Conservation (phyloP, 2,113 vertebrate species). For the Silurus glanis region DNA sequence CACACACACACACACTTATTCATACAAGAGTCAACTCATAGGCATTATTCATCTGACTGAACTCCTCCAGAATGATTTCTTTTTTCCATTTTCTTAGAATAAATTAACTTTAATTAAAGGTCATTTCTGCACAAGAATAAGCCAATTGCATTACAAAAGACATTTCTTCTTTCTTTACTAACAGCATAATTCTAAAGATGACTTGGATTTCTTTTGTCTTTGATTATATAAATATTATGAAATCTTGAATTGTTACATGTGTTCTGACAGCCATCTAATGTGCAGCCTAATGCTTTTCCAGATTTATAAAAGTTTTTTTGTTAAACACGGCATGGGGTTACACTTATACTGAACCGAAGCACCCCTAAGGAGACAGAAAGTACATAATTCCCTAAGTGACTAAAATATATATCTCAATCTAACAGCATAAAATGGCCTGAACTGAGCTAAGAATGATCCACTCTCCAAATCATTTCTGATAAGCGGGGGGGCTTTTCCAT, state of each 20-base stretch:
- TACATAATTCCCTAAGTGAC: neutral
- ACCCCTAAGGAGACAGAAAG: neutral
- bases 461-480: neutral
- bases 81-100: neutral
- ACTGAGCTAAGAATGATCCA: neutral
- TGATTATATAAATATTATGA: neutral
- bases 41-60: neutral
- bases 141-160: neutral
- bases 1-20: neutral
- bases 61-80: neutral
- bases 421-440: neutral
- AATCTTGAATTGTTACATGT: neutral
- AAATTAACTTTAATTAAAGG: neutral
- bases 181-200: neutral
- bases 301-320: neutral
- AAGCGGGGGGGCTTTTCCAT: neutral
- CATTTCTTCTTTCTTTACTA: neutral
- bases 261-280: neutral
- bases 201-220: neutral
- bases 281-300: neutral
- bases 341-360: neutral
- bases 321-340: neutral
- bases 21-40: neutral
- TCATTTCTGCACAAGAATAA: neutral
- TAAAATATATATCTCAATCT: neutral